Base-by-base conservation (phyloP, 2,888 invertebrate genomes). In the Drosophila aldrichi region DNA sequence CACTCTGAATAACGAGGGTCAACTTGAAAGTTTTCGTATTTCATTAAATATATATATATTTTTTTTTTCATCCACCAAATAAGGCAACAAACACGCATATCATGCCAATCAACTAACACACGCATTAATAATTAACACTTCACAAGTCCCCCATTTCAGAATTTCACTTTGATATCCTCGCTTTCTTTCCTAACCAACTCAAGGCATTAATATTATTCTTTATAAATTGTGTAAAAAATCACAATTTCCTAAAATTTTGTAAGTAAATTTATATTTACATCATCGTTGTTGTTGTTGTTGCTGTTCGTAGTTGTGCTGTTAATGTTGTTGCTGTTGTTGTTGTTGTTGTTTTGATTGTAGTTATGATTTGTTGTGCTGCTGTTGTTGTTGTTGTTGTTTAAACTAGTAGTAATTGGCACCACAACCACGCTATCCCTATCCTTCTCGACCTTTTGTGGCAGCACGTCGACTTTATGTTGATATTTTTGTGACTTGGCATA, bases 281-380 rank as follows among this genome's bases (percentile, higher is more conserved):
- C 96, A 93, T 96, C 95, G 79, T 95, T 96, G 89, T 94, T 95
- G 89, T 94, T 36, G 38, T 38, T 38, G 38, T 8, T 36, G 34
- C 10, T 57, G 34, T n/a, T 68, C 22, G 10, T 68, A 22, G 8
- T 38, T 16, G 10, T 59, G 41, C 49, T 78, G 76, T 95, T 96
- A 6, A 32, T 32, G 88, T 94, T 20, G 12, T 18, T 41, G 41
- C 6, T 95, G 18, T 55, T 86, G 55, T 55, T 46, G 88, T 94
- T 95, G 87, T n/a, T n/a, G n/a, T 94, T 85, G 38, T 29, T 79
- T 54, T 69, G 69, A 74, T 68, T 81, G 41, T 71, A 78, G 49
- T 95, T 95, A 74, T 94, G 95, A 88, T 94, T 95, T 87, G 94
- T 94, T 58, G 36, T 68, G 43, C 34, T 61, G 46, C 16, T 77